A percentile compares a stretch with the other conserved stretches of the same genome.
Evolutionary conservation across 2,113 vertebrate genomes (phyloP).

Genomic region (Chunga burmeisteri): DNA sequence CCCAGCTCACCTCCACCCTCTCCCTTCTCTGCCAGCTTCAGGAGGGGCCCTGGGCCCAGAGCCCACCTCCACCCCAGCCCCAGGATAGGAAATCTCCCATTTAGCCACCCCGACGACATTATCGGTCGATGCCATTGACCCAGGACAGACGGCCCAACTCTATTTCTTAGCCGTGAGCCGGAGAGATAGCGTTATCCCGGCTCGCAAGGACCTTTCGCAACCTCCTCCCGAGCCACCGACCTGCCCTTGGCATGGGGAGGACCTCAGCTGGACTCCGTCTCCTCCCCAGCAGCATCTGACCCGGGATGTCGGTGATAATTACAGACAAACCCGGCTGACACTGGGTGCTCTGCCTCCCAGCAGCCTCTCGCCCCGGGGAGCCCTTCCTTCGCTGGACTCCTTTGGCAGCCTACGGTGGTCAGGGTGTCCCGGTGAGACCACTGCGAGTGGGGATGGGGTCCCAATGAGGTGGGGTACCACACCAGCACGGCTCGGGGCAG

Average conservation of each 20-base stretch:
- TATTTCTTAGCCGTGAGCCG: too few relatives aligned
- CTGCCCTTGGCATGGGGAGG: not conserved
- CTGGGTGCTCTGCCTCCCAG: not conserved
- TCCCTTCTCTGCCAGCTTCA: not conserved
- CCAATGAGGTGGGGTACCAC: accelerated
- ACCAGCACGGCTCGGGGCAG: not conserved
- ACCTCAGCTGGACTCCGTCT: accelerated
- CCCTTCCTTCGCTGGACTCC: not conserved
- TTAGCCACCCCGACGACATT: accelerated
- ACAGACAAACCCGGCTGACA: not conserved
- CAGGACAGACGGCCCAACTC: not conserved
- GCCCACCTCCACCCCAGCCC: not conserved
- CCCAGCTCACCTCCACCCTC: not conserved
- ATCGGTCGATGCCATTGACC: accelerated
- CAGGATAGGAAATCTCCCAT: not conserved
- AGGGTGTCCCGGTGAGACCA: not conserved
- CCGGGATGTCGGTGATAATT: not conserved
- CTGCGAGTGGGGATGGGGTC: not conserved
- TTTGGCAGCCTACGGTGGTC: not conserved
- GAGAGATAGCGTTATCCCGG: accelerated
- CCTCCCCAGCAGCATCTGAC: not conserved
- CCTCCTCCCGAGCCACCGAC: not conserved
- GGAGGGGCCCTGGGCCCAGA: not conserved
- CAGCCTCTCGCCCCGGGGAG: accelerated
- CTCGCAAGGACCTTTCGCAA: not conserved